Conservation (phyloP, 2,888 invertebrate species). For the Therioaphis trifolii region DNA sequence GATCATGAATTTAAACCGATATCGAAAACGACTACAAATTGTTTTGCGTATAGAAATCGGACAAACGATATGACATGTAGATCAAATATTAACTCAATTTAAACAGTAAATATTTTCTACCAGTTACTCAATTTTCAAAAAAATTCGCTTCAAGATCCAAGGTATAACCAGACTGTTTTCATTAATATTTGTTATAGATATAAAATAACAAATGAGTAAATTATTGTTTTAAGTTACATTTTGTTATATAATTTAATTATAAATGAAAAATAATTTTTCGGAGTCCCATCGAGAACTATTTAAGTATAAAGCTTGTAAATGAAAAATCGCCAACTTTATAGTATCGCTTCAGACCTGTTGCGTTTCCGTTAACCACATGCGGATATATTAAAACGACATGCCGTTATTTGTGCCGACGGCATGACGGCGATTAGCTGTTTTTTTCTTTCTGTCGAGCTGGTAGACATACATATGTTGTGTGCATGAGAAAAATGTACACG, state of each 20-base stretch:
- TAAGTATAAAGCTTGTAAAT: neutral
- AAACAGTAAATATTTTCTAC: constrained; percentile 10
- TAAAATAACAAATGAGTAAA: too few relatives aligned
- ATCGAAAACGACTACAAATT: constrained; percentile 40
- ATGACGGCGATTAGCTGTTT: constrained; percentile 49
- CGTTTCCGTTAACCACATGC: constrained; percentile 52
- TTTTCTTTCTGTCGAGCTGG: constrained; percentile 39
- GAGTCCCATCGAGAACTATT: neutral
- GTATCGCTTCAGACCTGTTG: constrained; percentile 22
- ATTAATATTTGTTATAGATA: too few relatives aligned
- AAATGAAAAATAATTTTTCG: constrained; percentile 1
- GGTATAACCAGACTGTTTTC: neutral
- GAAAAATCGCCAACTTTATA: constrained; percentile 33
- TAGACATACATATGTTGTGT: constrained; percentile 39
- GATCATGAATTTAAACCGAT: constrained; percentile 56
- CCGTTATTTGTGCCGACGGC: constrained; percentile 55
- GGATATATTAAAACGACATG: constrained; percentile 55
- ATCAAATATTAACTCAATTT: neutral
- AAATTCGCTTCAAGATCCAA: neutral
- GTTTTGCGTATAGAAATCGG: constrained; percentile 32
- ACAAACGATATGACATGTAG: constrained; percentile 3
- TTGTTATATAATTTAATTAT: too few relatives aligned
- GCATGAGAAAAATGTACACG: constrained; percentile 38
- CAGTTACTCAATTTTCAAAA: neutral
- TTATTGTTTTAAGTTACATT: too few relatives aligned